A percentile compares a stretch with the other conserved stretches of the same genome.
Conservation (phyloP, 2,888 invertebrate genomes). For the Ectobius pallidus region DNA sequence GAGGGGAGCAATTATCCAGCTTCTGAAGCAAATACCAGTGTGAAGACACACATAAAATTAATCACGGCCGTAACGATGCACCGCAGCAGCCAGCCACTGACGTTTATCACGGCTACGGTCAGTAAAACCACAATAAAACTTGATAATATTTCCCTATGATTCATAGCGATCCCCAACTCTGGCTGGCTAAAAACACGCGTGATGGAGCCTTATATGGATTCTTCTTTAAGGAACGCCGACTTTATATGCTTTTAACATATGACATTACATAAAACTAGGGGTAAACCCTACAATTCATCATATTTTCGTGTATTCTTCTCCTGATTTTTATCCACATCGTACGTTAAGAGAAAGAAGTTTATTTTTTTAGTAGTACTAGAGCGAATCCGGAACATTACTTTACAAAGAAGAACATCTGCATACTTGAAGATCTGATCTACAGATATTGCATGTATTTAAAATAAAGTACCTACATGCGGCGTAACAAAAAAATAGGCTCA, state of each 20-base stretch:
- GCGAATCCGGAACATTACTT: no score
- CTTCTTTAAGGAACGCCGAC: neutral
- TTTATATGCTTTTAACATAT: neutral
- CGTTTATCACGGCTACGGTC: neutral
- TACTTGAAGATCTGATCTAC: no score
- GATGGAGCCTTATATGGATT: neutral
- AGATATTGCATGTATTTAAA: no score
- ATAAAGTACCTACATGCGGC: no score
- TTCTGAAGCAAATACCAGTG: no score
- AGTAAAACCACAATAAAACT: neutral
- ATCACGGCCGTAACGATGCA: neutral
- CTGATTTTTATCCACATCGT: no score
- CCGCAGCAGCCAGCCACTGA: neutral
- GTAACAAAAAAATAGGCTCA: no score
- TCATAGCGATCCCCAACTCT: neutral
- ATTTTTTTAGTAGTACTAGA: no score
- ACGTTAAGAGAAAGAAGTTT: no score
- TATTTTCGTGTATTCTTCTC: no score
- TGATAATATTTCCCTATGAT: conserved; percentile 5
- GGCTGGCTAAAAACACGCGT: neutral
- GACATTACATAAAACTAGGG: neutral
- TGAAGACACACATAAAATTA: neutral
- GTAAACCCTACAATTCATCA: neutral
- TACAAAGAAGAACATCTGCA: no score
- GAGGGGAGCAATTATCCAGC: no score